phyloP scores from a whole-genome alignment of 2,888 invertebrate genomes.

The Eledona agricola region DNA sequence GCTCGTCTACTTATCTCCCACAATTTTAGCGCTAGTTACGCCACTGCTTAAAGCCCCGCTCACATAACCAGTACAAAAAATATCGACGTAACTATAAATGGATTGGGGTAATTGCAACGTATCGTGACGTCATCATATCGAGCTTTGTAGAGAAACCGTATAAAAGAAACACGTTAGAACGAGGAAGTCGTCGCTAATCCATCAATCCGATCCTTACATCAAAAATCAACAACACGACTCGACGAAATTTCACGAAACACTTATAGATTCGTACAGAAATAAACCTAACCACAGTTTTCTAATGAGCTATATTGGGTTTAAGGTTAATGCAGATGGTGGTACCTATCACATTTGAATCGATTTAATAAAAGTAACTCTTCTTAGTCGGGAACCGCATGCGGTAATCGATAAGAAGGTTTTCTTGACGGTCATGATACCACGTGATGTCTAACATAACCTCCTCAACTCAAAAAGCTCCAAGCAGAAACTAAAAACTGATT shows the following conservation, averaged over 20 bases:
- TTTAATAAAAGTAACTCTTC: conserved; percentile 45
- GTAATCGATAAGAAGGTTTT: conserved; percentile 44
- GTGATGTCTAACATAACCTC: conserved; percentile 40
- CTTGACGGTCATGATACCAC: conserved; percentile 41
- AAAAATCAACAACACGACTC: conserved; percentile 20
- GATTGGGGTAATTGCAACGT: conserved; percentile 49
- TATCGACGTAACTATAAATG: conserved; percentile 39
- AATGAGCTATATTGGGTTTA: conserved; percentile 9
- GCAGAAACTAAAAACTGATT: no score
- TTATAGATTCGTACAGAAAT: no score
- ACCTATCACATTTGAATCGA: conserved; percentile 53
- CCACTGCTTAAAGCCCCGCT: no score
- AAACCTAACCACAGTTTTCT: no score
- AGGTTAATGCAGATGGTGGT: conserved; percentile 46
- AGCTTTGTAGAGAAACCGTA: conserved; percentile 44
- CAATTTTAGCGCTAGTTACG: no score
- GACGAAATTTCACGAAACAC: no score
- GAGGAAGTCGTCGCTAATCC: conserved; percentile 38
- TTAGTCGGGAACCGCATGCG: conserved; percentile 42
- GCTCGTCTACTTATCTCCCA: no score
- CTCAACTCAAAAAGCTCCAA: no score
- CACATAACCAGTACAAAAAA: no score
- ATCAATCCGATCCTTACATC: conserved; percentile 35
- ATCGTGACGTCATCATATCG: conserved; percentile 35
- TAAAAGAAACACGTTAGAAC: conserved; percentile 38